phyloP scores from a whole-genome alignment of 1,140 invertebrate genomes.

The Nebria ingens region DNA sequence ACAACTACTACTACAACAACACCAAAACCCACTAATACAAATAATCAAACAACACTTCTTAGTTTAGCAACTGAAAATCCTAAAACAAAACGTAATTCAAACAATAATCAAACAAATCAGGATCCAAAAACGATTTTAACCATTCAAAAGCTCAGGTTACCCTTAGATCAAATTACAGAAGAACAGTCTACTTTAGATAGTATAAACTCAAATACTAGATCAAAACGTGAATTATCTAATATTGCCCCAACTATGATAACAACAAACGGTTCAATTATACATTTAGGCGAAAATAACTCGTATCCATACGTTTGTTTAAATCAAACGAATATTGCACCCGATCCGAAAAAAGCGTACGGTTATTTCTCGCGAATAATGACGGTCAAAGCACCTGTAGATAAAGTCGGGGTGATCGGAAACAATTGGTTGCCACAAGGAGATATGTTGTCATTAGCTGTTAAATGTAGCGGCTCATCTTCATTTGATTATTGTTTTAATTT shows the following conservation, averaged over 20 bases:
- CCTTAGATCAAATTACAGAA: too few relatives aligned
- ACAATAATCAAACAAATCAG: too few relatives aligned
- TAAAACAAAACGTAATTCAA: too few relatives aligned
- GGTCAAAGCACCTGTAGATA: conserved; percentile 45
- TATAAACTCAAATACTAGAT: too few relatives aligned
- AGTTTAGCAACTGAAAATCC: conserved; percentile 12
- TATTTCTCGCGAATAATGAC: conserved; percentile 34
- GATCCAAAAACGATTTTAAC: too few relatives aligned
- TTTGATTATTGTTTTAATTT: conserved; percentile 55
- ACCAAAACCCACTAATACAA: conserved; percentile 20
- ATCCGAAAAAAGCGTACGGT: conserved; percentile 60
- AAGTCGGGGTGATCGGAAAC: conserved; percentile 53
- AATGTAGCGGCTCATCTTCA: conserved; percentile 58
- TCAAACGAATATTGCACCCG: conserved; percentile 42
- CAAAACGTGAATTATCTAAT: conserved; percentile 14
- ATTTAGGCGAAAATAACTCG: conserved; percentile 25
- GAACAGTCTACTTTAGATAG: too few relatives aligned
- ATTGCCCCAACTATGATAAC: conserved; percentile 16
- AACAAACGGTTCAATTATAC: conserved; percentile 21
- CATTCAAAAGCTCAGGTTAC: too few relatives aligned
- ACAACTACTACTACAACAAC: conserved; percentile 39
- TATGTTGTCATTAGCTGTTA: conserved; percentile 55
- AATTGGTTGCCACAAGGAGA: conserved; percentile 74
- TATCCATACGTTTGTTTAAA: conserved; percentile 49
- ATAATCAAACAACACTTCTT: conserved; percentile 16